Conservation (phyloP, 2,888 invertebrate species). For the Stenodema calcarata region DNA sequence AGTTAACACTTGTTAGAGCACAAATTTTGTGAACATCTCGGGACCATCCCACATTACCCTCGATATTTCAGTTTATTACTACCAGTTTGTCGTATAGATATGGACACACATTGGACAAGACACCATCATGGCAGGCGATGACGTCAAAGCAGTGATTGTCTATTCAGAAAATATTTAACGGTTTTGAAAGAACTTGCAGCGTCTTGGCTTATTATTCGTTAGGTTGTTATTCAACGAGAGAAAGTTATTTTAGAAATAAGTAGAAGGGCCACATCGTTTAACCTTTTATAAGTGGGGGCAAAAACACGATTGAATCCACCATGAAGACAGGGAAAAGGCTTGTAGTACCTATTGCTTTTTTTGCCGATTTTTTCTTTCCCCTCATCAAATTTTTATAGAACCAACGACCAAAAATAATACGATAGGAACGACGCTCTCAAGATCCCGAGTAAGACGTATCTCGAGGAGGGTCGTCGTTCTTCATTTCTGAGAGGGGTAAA, state of each 20-base stretch:
- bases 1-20: too few species aligned
- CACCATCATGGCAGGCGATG: too few species aligned
- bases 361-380: neutral
- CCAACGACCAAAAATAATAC: conserved; percentile 15
- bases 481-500: conserved; percentile 12
- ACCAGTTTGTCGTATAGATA: too few species aligned
- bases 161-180: too few species aligned
- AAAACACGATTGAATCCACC: neutral
- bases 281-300: neutral
- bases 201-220: too few species aligned
- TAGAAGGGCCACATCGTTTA: neutral
- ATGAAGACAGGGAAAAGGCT: neutral
- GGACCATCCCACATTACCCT: too few species aligned
- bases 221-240: too few species aligned
- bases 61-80: too few species aligned
- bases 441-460: conserved; percentile 20
- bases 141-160: too few species aligned
- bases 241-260: neutral
- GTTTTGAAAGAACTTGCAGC: too few species aligned
- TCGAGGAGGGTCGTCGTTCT: neutral
- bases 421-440: conserved; percentile 1
- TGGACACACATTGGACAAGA: too few species aligned
- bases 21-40: too few species aligned
- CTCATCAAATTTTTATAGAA: conserved; percentile 17
- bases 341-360: neutral